phyloP scores from a whole-genome alignment of 2,888 invertebrate species.

The Acanthoscelides obtectus region DNA sequence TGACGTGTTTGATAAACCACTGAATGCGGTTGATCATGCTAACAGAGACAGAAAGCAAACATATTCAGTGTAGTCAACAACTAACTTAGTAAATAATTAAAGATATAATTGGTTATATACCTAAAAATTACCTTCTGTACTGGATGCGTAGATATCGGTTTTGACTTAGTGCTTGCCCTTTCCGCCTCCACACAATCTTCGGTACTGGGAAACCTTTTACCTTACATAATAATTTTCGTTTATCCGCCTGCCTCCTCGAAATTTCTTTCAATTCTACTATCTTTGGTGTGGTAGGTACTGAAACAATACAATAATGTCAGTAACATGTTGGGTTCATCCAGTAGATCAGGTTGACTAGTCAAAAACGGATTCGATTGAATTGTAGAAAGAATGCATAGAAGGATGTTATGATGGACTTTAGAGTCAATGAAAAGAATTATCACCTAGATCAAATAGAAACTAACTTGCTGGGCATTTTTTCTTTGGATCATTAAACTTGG shows the following conservation, averaged over 20 bases:
- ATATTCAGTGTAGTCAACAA: no score
- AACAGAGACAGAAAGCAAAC: no score
- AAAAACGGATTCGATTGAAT: no score
- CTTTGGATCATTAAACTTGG: no score
- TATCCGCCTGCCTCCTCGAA: conserved; percentile 19
- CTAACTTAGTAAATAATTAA: neutral
- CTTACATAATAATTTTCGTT: conserved; percentile 65
- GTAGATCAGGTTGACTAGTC: no score
- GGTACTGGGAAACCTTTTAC: conserved; percentile 76
- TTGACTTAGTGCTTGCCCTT: conserved; percentile 61
- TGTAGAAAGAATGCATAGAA: no score
- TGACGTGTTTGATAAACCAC: no score
- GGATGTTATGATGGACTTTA: no score
- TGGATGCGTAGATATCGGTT: conserved; percentile 57
- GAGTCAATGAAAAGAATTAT: no score
- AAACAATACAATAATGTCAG: conserved; percentile 20
- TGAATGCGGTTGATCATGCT: no score
- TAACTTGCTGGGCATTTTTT: no score
- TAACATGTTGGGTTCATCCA: neutral
- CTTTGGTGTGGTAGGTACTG: conserved; percentile 32
- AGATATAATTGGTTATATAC: conserved; percentile 15
- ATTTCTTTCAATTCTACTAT: conserved; percentile 24
- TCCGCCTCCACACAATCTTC: conserved; percentile 76
- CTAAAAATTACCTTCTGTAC: conserved; percentile 52
- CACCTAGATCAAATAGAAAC: no score